Percentiles rank a stretch among this genome's conserved stretches.
These are phyloP conservation scores for Serripes groenlandicus DNA, from an alignment of 2,888 invertebrate species.

Conservation along the genomic window DNA sequence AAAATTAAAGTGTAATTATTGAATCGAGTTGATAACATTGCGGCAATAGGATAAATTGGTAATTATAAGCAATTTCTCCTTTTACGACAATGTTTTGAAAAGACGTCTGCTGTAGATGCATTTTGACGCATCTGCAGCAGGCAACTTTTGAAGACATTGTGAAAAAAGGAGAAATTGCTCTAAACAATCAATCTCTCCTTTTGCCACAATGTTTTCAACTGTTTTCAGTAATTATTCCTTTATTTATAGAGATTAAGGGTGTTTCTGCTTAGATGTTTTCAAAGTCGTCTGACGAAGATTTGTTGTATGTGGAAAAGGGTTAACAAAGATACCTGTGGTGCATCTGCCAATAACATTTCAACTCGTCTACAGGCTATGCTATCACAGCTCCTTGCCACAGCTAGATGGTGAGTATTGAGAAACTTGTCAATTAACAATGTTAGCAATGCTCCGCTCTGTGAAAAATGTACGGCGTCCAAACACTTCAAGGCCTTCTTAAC, in stretches of 20 bases:
- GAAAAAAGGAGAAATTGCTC: too few relatives aligned
- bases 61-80: neutral
- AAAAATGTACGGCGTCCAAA: constrained; percentile 88
- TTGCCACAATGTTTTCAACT: too few relatives aligned
- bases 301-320: neutral
- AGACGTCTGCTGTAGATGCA: too few relatives aligned
- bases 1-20: too few relatives aligned
- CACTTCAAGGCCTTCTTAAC: constrained; percentile 91
- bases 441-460: constrained; percentile 92
- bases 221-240: too few relatives aligned
- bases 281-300: neutral
- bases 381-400: constrained; percentile 90
- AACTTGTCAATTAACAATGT: constrained; percentile 89
- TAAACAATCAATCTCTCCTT: too few relatives aligned
- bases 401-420: constrained; percentile 90
- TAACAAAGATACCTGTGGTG: constrained; percentile 77
- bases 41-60: neutral
- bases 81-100: neutral
- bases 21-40: neutral
- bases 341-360: constrained; percentile 90
- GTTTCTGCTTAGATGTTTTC: neutral
- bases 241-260: neutral
- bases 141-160: too few relatives aligned
- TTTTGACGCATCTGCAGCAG: too few relatives aligned
- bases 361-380: constrained; percentile 91